A percentile compares a stretch with the other conserved stretches of the same genome.
Conservation (phyloP, 2,113 vertebrate species). For the Sclerurus mexicanus region DNA sequence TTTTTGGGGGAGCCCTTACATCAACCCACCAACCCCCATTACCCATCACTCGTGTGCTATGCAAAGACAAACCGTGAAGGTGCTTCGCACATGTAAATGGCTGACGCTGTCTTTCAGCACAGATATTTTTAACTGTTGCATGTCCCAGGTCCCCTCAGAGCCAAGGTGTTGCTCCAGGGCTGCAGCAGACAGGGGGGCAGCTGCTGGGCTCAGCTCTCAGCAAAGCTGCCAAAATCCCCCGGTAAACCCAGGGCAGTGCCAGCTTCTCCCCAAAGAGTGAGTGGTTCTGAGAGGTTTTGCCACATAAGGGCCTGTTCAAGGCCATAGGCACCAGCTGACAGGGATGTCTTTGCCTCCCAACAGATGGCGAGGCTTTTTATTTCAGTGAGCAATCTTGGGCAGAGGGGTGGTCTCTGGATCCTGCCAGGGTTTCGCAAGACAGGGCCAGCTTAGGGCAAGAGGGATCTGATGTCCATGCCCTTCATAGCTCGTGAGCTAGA, state of each 20-base stretch:
- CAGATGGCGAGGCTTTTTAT: slow-evolving; percentile 82
- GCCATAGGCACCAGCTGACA: slow-evolving; percentile 72
- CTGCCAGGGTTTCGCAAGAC: slow-evolving; percentile 68
- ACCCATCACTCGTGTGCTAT: not conserved
- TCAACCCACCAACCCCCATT: not conserved
- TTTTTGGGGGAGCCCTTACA: not conserved
- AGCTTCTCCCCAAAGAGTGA: slow-evolving; percentile 56
- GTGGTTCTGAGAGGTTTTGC: slow-evolving; percentile 66
- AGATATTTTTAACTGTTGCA: slow-evolving; percentile 59
- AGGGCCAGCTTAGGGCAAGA: slow-evolving; percentile 70
- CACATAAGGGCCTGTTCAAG: slow-evolving; percentile 74
- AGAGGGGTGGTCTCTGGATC: slow-evolving; percentile 37
- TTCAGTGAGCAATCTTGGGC: slow-evolving; percentile 66
- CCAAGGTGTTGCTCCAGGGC: not conserved
- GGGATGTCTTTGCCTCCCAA: slow-evolving; percentile 73
- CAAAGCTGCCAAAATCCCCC: slow-evolving; percentile 30
- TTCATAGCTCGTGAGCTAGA: slow-evolving; percentile 72
- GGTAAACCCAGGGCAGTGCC: not conserved
- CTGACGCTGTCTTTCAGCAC: not conserved
- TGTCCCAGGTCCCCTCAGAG: not conserved
- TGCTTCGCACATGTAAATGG: not conserved
- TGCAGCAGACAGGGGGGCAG: slow-evolving; percentile 30
- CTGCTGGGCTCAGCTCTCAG: slow-evolving; percentile 31
- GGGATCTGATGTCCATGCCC: slow-evolving; percentile 74
- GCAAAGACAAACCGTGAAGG: not conserved